Evolutionary conservation across 1,140 invertebrate genomes (phyloP), one percentile per base, ranked within the genome.

Genomic region (Geopemphigus sp.): DNA sequence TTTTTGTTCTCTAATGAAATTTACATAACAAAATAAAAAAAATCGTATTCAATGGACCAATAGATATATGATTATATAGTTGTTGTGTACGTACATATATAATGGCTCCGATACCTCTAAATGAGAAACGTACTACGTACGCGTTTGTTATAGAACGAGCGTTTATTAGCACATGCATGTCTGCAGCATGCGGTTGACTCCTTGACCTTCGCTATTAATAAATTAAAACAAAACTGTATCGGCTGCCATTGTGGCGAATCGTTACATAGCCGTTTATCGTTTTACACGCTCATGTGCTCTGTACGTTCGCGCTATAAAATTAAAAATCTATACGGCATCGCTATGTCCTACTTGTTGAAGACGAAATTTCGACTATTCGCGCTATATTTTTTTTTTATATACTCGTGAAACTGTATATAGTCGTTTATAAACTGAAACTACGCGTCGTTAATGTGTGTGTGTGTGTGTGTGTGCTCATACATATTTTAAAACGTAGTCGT

Each of bases 171-270:
- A 61, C 73, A 76, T 76, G 73, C 57, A 61, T 32, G 57, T 61
- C 73, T 76, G 29, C 54, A 4, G n/a, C n/a, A n/a, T 61, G 19
- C 56, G 32, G 15, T 14, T 26, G 54, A 63, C 57, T 59, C 74
- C 74, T 78, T 63, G 74, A 57, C 74, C 57, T 78, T 78, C 74
- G 74, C 74, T 78, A 63, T 78, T 78, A 78, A 78, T 78, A 78
- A 78, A 78, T 63, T 63, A 50, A 78, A 78, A 78, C 74, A 26
- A 63, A 78, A 78, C 45, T 10, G 57, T 50, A 63, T 78, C 39
- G 57, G n/a, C 45, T 50, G 32, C 29, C 29, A 26, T 56, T 24
- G n/a, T 32, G 45, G n/a, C 73, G 22, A 76, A 76, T 61, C 45
- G 47, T 61, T 12, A 76, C 26, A 15, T 29, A 26, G 59, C 26